Percentiles rank a stretch among this genome's conserved stretches.
phyloP scores from a whole-genome alignment of 2,888 invertebrate species.

The Caenorhabditis uteleia region DNA sequence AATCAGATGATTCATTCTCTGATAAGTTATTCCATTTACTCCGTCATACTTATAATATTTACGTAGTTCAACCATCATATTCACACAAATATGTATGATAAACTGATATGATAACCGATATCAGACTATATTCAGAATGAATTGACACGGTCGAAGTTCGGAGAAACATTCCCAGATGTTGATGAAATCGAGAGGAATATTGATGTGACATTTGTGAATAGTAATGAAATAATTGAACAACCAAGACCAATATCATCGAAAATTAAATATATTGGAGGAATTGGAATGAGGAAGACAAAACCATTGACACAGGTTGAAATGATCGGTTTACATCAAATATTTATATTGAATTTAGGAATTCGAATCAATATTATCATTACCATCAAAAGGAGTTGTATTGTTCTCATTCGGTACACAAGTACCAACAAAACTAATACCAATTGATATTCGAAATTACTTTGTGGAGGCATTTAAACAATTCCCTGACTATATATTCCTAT shows the following conservation, averaged over 20 bases:
- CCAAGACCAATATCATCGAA: conserved; percentile 50
- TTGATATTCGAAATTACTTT: conserved; percentile 38
- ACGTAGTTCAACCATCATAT: not conserved
- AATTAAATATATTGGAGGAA: conserved; percentile 57
- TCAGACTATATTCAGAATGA: conserved; percentile 19
- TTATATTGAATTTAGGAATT: no score
- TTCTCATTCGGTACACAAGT: conserved; percentile 58
- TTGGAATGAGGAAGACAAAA: conserved; percentile 31
- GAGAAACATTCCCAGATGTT: conserved; percentile 16
- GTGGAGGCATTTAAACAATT: conserved; percentile 50
- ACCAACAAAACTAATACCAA: conserved; percentile 22
- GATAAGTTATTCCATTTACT: conserved; percentile 15
- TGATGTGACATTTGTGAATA: conserved; percentile 48
- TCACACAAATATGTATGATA: conserved; percentile 11
- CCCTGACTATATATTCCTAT: conserved; percentile 46
- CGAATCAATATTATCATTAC: no score
- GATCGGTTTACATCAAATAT: conserved; percentile 6
- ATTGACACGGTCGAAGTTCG: conserved; percentile 10
- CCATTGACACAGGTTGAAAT: conserved; percentile 20
- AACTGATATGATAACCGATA: not conserved
- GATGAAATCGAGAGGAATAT: conserved; percentile 21
- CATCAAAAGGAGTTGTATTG: conserved; percentile 46
- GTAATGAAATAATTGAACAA: conserved; percentile 57
- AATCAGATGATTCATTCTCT: conserved; percentile 10
- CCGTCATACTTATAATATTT: conserved; percentile 23